These are phyloP conservation scores for Todiramphus chloris DNA, from an alignment of 2,113 vertebrate genomes.

Conservation along the genomic window DNA sequence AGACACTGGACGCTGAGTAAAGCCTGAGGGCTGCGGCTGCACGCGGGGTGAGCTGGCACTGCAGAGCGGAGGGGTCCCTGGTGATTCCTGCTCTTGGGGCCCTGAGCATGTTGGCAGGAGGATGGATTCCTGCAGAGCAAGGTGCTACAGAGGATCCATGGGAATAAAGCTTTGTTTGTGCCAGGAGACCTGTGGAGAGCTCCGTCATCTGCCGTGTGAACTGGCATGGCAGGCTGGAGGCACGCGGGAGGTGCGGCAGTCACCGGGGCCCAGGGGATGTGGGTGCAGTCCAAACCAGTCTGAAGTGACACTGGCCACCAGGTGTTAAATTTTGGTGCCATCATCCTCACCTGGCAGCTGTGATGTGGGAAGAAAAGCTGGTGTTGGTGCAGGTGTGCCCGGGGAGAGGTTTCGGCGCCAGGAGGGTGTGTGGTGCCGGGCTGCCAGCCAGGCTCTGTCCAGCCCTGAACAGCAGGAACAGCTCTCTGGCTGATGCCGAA, in stretches of 20 bases:
- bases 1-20: neutral
- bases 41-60: neutral
- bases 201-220: rapidly evolving
- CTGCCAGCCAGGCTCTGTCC: neutral
- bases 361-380: neutral
- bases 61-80: neutral
- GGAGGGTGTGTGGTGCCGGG: neutral
- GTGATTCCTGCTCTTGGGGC: neutral
- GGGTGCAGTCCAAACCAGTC: neutral
- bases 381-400: too few species aligned
- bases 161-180: neutral
- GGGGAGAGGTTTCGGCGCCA: neutral
- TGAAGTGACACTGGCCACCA: neutral
- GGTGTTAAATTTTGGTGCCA: neutral
- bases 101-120: neutral
- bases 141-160: neutral
- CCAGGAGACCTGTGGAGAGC: rapidly evolving
- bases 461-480: neutral
- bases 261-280: neutral
- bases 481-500: neutral
- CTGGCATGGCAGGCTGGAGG: rapidly evolving
- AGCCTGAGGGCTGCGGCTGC: neutral
- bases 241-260: rapidly evolving
- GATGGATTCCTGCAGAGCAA: neutral
- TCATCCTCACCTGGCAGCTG: neutral